Conservation (phyloP, 2,113 vertebrate genomes). For the Planiliza haematocheilus region DNA sequence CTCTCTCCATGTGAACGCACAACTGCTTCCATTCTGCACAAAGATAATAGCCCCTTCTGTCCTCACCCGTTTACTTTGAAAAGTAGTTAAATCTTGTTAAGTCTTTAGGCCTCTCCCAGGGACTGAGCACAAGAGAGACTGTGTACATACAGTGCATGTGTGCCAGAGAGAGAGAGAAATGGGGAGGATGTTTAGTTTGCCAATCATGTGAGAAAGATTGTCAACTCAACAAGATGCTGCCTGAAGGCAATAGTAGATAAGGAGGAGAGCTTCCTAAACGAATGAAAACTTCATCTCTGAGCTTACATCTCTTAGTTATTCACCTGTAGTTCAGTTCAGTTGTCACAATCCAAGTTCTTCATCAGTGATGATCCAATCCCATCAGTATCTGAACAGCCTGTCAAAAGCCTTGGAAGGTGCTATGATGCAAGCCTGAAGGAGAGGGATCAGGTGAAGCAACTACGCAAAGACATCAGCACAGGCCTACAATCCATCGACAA, state of each 20-base stretch:
- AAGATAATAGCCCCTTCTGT: slow-evolving; percentile 63
- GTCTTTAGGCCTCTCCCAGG: slow-evolving; percentile 55
- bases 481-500: too few relatives aligned
- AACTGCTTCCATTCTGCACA: slow-evolving; percentile 42
- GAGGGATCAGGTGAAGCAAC: too few relatives aligned
- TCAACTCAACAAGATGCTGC: slow-evolving; percentile 31
- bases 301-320: slow-evolving; percentile 9
- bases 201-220: slow-evolving; percentile 27
- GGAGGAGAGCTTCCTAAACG: slow-evolving; percentile 11
- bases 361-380: too few relatives aligned
- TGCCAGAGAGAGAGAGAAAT: slow-evolving; percentile 19
- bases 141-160: slow-evolving; percentile 17
- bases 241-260: not conserved
- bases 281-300: slow-evolving; percentile 6
- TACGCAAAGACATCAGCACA: too few relatives aligned
- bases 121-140: slow-evolving; percentile 17
- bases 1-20: slow-evolving; percentile 45
- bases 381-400: too few relatives aligned
- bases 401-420: too few relatives aligned
- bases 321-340: slow-evolving; percentile 5
- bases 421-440: too few relatives aligned
- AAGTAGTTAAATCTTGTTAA: slow-evolving; percentile 75
- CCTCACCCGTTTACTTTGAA: slow-evolving; percentile 71
- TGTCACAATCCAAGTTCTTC: too few relatives aligned
- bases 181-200: slow-evolving; percentile 30